Conservation (phyloP, 2,888 invertebrate genomes). For the Sialis lutaria region DNA sequence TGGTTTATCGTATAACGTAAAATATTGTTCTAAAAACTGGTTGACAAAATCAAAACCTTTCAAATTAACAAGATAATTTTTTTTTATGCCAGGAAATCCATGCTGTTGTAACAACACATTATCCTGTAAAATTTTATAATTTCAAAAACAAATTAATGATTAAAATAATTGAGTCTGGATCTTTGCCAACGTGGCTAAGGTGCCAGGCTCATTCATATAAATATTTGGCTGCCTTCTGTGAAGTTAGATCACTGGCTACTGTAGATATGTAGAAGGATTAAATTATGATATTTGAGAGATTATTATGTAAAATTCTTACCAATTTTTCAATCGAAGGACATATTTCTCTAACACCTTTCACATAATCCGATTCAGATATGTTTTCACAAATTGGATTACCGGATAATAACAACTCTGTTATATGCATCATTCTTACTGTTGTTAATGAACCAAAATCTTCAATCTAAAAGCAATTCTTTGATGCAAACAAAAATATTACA, state of each 20-base stretch:
- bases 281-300: background rate
- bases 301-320: conserved; percentile 22
- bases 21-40: conserved; percentile 47
- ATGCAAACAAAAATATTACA: background rate
- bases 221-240: too few relatives aligned
- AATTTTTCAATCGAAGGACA: conserved; percentile 33
- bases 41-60: conserved; percentile 32
- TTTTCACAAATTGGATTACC: conserved; percentile 54
- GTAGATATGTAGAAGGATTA: background rate
- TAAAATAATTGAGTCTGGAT: background rate
- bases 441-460: conserved; percentile 13
- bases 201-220: background rate
- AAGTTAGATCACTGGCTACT: background rate
- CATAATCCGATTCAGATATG: conserved; percentile 40
- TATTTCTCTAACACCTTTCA: conserved; percentile 31
- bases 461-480: conserved; percentile 15
- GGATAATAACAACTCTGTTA: conserved; percentile 34
- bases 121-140: conserved; percentile 26
- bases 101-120: conserved; percentile 25
- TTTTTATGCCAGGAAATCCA: conserved; percentile 26
- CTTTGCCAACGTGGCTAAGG: background rate
- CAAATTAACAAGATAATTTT: conserved; percentile 32
- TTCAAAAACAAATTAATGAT: background rate
- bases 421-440: conserved; percentile 14
- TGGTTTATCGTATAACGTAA: conserved; percentile 41